Percentiles rank a stretch among this genome's conserved stretches.
phyloP scores from a whole-genome alignment of 2,797 vertebrate genomes.

The Eidolon dupreanum region DNA sequence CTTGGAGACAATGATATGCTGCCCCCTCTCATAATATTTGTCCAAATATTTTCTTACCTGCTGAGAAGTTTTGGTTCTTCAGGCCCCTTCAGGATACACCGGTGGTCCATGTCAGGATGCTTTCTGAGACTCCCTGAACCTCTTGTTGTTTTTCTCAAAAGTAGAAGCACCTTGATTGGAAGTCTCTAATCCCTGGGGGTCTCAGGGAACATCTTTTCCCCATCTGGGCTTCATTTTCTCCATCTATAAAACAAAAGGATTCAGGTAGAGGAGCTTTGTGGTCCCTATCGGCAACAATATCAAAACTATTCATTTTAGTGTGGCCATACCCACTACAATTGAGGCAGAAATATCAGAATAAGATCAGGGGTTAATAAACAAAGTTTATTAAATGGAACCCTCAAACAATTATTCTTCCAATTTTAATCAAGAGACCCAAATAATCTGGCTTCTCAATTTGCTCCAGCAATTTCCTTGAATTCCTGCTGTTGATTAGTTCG shows the following conservation, averaged over 20 bases:
- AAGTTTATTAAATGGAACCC: slow-evolving; percentile 52
- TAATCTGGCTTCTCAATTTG: slow-evolving; percentile 60
- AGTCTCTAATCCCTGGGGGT: background rate
- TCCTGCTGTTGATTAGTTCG: slow-evolving; percentile 56
- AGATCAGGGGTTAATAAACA: slow-evolving; percentile 46
- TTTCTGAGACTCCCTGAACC: background rate
- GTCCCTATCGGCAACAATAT: background rate
- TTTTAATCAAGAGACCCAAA: slow-evolving; percentile 64
- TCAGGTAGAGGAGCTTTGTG: background rate
- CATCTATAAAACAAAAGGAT: background rate
- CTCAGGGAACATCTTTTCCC: background rate
- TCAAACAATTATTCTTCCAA: slow-evolving; percentile 55
- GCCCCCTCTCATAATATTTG: too few relatives aligned
- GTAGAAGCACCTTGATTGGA: background rate
- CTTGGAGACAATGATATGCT: background rate
- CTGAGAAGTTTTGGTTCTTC: background rate
- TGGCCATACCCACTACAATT: background rate
- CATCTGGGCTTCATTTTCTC: background rate
- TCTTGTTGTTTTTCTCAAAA: background rate
- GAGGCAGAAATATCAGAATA: background rate
- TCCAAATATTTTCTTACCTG: background rate
- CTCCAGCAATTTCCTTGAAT: slow-evolving; percentile 48
- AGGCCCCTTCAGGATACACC: background rate
- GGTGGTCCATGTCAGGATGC: background rate
- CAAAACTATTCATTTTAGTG: background rate